These are phyloP conservation scores for Theocolax elegans DNA, from an alignment of 1,140 invertebrate species.

Conservation along the genomic window DNA sequence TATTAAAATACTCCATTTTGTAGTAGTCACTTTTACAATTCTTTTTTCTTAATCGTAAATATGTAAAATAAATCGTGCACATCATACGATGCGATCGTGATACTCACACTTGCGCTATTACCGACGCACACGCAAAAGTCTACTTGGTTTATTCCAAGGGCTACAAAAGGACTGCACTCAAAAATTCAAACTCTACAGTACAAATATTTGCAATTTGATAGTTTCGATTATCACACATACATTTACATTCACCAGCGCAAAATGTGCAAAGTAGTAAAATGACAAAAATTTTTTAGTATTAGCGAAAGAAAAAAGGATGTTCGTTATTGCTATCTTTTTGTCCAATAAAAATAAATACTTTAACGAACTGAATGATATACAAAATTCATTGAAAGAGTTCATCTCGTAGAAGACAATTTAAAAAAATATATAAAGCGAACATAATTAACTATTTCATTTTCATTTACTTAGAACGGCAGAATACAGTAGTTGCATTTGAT, in stretches of 20 bases:
- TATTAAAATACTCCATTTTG: conserved; percentile 41
- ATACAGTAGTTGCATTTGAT: background rate
- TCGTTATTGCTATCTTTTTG: conserved; percentile 8
- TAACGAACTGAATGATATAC: conserved; percentile 2
- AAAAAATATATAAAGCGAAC: conserved; percentile 16
- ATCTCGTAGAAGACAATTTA: conserved; percentile 17
- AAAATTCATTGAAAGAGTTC: conserved; percentile 7
- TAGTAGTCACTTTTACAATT: conserved; percentile 32
- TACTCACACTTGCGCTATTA: conserved; percentile 13
- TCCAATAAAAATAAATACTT: conserved; percentile 22
- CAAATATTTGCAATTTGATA: conserved; percentile 39
- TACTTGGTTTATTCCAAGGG: background rate
- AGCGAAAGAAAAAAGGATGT: conserved; percentile 14
- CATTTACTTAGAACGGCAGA: too few relatives aligned
- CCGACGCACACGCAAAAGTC: background rate
- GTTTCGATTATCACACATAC: conserved; percentile 32
- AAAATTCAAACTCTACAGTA: conserved; percentile 13
- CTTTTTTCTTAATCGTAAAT: conserved; percentile 36
- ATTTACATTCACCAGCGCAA: conserved; percentile 7
- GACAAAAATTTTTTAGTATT: conserved; percentile 14
- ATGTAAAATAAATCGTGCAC: conserved; percentile 37
- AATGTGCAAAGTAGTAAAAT: conserved; percentile 19
- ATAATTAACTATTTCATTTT: conserved; percentile 17
- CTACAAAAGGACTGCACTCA: background rate
- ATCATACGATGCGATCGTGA: conserved; percentile 9